phyloP scores from a whole-genome alignment of 2,113 vertebrate species.

The Caranx melampygus region DNA sequence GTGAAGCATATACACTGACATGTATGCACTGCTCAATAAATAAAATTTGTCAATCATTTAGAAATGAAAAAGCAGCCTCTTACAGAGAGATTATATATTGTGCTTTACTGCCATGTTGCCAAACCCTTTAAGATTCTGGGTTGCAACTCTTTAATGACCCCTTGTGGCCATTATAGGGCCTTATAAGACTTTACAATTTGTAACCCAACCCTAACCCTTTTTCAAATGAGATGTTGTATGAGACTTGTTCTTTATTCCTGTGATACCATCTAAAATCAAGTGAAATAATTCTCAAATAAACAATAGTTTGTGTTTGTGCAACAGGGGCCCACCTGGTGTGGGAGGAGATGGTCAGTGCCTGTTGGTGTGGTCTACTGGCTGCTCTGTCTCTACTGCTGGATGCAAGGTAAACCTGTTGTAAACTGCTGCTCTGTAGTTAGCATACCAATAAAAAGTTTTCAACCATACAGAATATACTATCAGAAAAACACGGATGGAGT shows the following conservation, averaged over 20 bases:
- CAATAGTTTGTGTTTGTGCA: slow-evolving; percentile 48
- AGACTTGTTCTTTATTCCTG: not conserved
- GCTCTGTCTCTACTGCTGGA: slow-evolving; percentile 96
- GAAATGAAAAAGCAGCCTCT: not conserved
- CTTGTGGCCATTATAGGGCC: slow-evolving; percentile 19
- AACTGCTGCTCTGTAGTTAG: not conserved
- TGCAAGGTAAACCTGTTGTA: slow-evolving; percentile 87
- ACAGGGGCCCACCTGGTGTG: slow-evolving; percentile 92
- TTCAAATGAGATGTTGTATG: not conserved
- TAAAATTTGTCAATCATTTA: not conserved
- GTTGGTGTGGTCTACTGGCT: slow-evolving; percentile 98
- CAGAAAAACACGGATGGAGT: not conserved
- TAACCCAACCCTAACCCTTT: not conserved
- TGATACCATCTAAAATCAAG: not conserved
- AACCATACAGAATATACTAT: not conserved
- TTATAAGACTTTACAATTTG: not conserved
- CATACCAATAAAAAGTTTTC: too few relatives aligned
- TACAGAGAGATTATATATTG: not conserved
- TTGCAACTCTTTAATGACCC: slow-evolving; percentile 16
- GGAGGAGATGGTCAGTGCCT: slow-evolving; percentile 98
- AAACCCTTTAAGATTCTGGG: not conserved
- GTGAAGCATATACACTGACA: not conserved
- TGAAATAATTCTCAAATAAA: not conserved
- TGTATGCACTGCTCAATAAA: not conserved
- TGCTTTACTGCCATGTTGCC: not conserved